phyloP scores from a whole-genome alignment of 2,113 vertebrate species.

The Myotis yumanensis region DNA sequence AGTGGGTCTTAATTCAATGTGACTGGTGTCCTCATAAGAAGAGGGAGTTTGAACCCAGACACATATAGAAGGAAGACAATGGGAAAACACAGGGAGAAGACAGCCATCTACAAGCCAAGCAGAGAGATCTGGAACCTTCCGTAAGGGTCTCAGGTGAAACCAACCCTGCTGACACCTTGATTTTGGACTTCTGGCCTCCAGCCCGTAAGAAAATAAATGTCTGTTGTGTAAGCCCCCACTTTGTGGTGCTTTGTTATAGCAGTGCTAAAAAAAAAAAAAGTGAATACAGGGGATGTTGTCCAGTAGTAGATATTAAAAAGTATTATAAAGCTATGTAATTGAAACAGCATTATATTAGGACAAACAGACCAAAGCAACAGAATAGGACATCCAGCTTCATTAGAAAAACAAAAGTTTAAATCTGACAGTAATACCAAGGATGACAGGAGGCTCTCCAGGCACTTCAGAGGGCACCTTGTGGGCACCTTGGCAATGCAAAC shows the following conservation, averaged over 20 bases:
- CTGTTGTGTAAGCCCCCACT: neutral
- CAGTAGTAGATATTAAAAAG: neutral
- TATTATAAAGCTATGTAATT: neutral
- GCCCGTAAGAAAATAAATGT: neutral
- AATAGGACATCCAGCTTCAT: neutral
- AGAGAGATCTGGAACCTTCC: neutral
- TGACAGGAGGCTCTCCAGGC: no score
- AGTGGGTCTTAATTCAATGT: neutral
- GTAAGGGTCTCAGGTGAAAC: fast-evolving
- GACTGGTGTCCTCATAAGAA: neutral
- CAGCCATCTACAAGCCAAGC: neutral
- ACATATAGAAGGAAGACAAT: neutral
- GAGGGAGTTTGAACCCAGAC: neutral
- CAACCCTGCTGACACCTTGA: neutral
- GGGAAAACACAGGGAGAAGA: neutral
- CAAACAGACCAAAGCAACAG: no score
- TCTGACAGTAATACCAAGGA: no score
- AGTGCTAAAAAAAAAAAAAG: no score
- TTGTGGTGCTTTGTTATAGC: neutral
- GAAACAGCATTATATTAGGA: neutral
- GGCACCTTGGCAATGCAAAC: no score
- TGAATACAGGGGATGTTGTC: neutral
- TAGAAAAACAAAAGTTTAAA: neutral
- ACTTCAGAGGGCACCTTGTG: neutral
- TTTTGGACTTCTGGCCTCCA: neutral